These are phyloP conservation scores for Saxidomus purpurata DNA, from an alignment of 1,140 invertebrate genomes.

Conservation along the genomic window DNA sequence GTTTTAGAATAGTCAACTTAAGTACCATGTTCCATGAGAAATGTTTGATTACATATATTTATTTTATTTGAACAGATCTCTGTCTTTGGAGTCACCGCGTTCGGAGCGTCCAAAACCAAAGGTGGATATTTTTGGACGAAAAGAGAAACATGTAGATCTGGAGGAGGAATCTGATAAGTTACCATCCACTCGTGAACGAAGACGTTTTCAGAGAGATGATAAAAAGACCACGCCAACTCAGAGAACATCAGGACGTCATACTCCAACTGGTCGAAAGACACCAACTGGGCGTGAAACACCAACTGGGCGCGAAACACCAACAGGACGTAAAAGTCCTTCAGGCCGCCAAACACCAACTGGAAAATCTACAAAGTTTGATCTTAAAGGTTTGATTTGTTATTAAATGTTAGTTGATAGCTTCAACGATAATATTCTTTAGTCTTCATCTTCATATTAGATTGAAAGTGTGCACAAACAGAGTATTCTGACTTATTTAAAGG, in stretches of 20 bases:
- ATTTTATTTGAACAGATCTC: too few species aligned
- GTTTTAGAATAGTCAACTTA: too few species aligned
- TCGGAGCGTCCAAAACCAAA: constrained; percentile 53
- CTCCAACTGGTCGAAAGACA: background rate
- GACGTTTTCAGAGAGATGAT: constrained; percentile 1
- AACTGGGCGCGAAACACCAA: constrained; percentile 42
- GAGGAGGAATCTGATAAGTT: constrained; percentile 12
- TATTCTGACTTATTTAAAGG: too few species aligned
- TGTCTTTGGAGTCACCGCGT: constrained; percentile 49
- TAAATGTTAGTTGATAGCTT: too few species aligned
- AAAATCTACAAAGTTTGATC: constrained; percentile 2
- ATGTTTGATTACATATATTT: too few species aligned
- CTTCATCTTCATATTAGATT: too few species aligned
- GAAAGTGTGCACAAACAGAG: too few species aligned
- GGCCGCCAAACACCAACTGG: constrained; percentile 20
- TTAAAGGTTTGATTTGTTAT: constrained; percentile 30
- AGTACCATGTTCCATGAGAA: too few species aligned
- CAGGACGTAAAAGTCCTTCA: constrained; percentile 32
- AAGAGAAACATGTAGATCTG: constrained; percentile 25
- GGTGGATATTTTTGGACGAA: constrained; percentile 58
- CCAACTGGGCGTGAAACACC: constrained; percentile 54
- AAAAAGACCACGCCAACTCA: background rate
- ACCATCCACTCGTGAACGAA: background rate
- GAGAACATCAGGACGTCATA: background rate
- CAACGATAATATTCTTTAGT: too few species aligned